A percentile compares a stretch with the other conserved stretches of the same genome.
Evolutionary conservation across 2,113 vertebrate genomes (phyloP).

Genomic region (Pseudopipra pipra): DNA sequence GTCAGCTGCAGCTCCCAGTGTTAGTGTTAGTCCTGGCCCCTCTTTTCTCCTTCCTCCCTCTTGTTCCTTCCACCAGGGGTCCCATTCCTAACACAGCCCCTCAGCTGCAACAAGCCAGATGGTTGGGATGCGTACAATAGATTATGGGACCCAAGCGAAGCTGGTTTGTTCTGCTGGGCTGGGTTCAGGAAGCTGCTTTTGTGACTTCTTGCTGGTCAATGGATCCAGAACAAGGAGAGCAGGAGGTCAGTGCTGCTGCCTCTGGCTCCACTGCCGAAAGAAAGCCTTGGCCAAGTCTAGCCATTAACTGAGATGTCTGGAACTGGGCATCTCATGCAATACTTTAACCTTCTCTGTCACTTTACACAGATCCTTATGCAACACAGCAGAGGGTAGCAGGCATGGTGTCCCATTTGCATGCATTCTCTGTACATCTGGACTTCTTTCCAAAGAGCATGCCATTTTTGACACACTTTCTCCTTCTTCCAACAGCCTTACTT

Average conservation of each 20-base stretch:
- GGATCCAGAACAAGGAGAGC: not conserved
- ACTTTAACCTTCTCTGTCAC: not conserved
- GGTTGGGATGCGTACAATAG: not conserved
- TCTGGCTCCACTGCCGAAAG: not conserved
- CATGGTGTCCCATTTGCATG: not conserved
- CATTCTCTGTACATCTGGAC: rapidly evolving
- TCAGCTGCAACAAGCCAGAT: not conserved
- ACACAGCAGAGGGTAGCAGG: not conserved
- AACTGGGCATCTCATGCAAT: rapidly evolving
- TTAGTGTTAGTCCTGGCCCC: not conserved
- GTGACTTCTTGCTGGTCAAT: not conserved
- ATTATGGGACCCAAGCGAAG: not conserved
- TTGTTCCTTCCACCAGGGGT: not conserved
- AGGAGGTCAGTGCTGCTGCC: not conserved
- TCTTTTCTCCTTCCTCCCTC: not conserved
- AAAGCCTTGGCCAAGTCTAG: not conserved
- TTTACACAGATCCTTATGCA: not conserved
- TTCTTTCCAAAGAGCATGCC: not conserved
- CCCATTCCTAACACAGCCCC: not conserved
- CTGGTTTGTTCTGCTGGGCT: not conserved
- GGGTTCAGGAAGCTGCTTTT: rapidly evolving
- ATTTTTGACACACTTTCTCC: not conserved
- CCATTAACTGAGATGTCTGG: not conserved
- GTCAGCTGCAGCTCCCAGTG: rapidly evolving
- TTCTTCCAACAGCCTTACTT: not conserved